These are phyloP conservation scores for Odontomachus brunneus DNA, from an alignment of 1,140 invertebrate genomes.

Conservation along the genomic window DNA sequence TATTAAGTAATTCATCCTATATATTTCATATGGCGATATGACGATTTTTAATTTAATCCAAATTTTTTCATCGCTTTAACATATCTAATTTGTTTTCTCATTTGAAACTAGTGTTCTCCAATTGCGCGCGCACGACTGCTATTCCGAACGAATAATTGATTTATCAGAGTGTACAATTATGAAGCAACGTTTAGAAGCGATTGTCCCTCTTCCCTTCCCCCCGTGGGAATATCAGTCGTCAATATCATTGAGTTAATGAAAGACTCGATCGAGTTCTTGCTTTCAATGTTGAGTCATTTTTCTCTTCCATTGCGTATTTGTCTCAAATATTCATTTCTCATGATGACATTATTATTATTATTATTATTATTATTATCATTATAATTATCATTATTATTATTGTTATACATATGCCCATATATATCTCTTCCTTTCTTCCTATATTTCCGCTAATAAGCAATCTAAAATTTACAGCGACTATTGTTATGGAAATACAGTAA, in stretches of 20 bases:
- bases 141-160: conserved; percentile 5
- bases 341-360: no score
- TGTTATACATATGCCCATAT: neutral
- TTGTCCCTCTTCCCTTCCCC: no score
- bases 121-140: neutral
- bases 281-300: no score
- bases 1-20: no score
- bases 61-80: neutral
- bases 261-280: neutral
- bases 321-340: no score
- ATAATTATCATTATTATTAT: no score
- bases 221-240: neutral
- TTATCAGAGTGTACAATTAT: conserved; percentile 36
- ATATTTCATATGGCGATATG: no score
- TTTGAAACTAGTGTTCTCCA: neutral
- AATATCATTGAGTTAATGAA: conserved; percentile 31
- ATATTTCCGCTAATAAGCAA: neutral
- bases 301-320: no score
- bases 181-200: neutral
- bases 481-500: conserved; percentile 1
- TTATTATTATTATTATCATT: no score
- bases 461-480: neutral
- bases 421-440: neutral
- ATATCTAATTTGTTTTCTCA: neutral
- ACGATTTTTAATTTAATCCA: no score